Percentiles rank a stretch among this genome's conserved stretches.
Conservation (phyloP, 2,888 invertebrate species). For the Pammene fasciana region DNA sequence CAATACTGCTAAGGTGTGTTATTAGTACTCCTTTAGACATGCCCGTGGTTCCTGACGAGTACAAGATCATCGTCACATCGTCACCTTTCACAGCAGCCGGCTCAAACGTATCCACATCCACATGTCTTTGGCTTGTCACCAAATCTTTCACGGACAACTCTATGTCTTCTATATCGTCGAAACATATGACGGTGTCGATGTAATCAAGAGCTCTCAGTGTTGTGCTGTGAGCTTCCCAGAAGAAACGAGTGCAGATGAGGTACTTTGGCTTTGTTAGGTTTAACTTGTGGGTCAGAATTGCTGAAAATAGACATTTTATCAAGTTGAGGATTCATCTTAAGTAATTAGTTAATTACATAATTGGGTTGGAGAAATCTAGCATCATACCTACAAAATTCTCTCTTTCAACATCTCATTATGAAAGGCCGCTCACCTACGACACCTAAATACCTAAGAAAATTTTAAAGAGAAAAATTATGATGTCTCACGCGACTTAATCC, state of each 20-base stretch:
- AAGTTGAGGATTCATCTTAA: too few species aligned
- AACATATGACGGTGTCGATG: slow-evolving; percentile 17
- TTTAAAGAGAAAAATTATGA: too few species aligned
- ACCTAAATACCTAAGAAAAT: too few species aligned
- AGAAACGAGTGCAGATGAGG: slow-evolving; percentile 2
- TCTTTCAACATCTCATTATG: too few species aligned
- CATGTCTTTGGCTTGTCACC: background rate
- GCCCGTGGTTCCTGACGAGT: slow-evolving; percentile 12
- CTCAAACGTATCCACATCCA: slow-evolving; percentile 13
- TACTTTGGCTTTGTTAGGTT: slow-evolving; percentile 13
- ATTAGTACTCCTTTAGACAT: slow-evolving; percentile 6
- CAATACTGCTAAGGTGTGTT: slow-evolving; percentile 4
- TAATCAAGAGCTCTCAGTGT: slow-evolving; percentile 2
- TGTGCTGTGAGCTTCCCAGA: slow-evolving; percentile 10
- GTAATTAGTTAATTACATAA: too few species aligned
- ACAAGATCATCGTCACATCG: background rate
- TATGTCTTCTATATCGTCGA: background rate
- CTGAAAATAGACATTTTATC: slow-evolving; percentile 1
- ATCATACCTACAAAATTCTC: background rate
- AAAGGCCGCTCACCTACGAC: too few species aligned
- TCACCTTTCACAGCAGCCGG: background rate
- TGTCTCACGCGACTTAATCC: too few species aligned
- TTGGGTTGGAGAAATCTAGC: background rate
- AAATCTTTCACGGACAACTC: background rate
- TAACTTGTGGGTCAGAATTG: slow-evolving; percentile 4